phyloP scores from a whole-genome alignment of 1,140 invertebrate species.

The Dendroctonus ponderosae region DNA sequence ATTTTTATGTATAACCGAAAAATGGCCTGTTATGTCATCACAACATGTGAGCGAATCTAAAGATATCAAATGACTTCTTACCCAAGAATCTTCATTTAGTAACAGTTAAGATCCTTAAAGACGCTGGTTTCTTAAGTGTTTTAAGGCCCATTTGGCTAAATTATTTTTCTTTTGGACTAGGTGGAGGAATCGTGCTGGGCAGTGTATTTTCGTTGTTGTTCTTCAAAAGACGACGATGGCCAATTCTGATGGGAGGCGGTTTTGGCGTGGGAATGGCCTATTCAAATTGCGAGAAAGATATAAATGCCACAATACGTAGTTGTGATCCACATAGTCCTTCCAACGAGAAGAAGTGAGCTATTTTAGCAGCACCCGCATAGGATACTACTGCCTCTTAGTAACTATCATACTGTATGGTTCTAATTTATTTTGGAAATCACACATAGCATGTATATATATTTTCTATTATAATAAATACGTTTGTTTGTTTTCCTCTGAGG shows the following conservation, averaged over 20 bases:
- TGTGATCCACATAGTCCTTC: constrained; percentile 18
- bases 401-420: constrained; percentile 25
- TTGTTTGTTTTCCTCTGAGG: constrained; percentile 6
- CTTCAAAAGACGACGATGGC: constrained; percentile 67
- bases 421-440: constrained; percentile 28
- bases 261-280: constrained; percentile 76
- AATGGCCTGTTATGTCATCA: constrained; percentile 30
- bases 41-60: constrained; percentile 12
- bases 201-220: constrained; percentile 68
- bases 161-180: constrained; percentile 48
- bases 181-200: constrained; percentile 66
- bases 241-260: constrained; percentile 66
- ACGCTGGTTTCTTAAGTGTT: neutral
- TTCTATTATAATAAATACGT: constrained; percentile 28
- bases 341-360: constrained; percentile 9
- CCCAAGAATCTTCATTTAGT: neutral
- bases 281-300: constrained; percentile 69
- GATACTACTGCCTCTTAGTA: constrained; percentile 27
- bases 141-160: neutral
- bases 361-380: constrained; percentile 1
- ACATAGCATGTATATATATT: constrained; percentile 32
- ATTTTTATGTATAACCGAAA: neutral
- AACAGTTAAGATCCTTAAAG: neutral
- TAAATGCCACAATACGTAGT: constrained; percentile 52
- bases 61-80: constrained; percentile 5